Evolutionary conservation across 1,140 invertebrate species (phyloP).

Genomic region (Choristoneura fumiferana): DNA sequence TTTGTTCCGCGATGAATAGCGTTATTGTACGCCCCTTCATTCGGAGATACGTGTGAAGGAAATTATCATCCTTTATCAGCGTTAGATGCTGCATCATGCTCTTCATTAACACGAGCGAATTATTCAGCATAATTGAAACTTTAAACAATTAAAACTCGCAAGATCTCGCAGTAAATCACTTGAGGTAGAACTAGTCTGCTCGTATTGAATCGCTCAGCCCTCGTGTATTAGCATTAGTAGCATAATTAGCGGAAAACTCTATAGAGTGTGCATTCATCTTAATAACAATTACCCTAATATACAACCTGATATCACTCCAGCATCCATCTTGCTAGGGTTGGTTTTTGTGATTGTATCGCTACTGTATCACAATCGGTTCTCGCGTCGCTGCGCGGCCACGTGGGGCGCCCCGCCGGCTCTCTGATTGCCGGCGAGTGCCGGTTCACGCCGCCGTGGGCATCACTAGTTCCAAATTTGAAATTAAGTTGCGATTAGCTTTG

Average conservation of each 20-base stretch:
- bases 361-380: slow-evolving; percentile 35
- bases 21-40: slow-evolving; percentile 63
- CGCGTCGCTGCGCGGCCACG: slow-evolving; percentile 50
- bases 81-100: slow-evolving; percentile 6
- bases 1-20: slow-evolving; percentile 67
- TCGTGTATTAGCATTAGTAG: slow-evolving; percentile 38
- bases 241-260: slow-evolving; percentile 57
- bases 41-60: slow-evolving; percentile 30
- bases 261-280: slow-evolving; percentile 33
- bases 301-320: background rate
- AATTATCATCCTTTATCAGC: background rate
- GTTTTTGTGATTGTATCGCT: slow-evolving; percentile 4
- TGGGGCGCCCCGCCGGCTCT: slow-evolving; percentile 56
- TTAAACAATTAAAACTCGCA: slow-evolving; percentile 1
- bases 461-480: slow-evolving; percentile 51
- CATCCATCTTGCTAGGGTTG: slow-evolving; percentile 6
- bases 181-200: slow-evolving; percentile 21
- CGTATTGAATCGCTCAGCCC: slow-evolving; percentile 42
- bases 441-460: slow-evolving; percentile 52
- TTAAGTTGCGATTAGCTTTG: slow-evolving; percentile 23
- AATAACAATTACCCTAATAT: background rate
- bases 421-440: slow-evolving; percentile 62
- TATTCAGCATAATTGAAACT: slow-evolving; percentile 17
- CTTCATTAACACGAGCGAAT: slow-evolving; percentile 12
- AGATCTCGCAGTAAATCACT: background rate